Base-by-base conservation (phyloP, 2,888 invertebrate genomes). In the Acanthosoma haemorrhoidale region DNA sequence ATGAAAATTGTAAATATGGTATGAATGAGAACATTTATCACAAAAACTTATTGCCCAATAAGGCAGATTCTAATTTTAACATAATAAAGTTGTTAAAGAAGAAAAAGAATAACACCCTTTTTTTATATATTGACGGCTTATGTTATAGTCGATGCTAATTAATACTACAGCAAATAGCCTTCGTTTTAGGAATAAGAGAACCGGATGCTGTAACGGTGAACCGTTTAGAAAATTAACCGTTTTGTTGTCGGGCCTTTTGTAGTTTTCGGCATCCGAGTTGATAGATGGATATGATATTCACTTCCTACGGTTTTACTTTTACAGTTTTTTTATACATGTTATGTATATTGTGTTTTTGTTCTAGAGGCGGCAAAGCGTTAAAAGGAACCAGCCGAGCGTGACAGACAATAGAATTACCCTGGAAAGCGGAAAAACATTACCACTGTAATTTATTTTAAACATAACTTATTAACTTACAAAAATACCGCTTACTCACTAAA, bases 381-480 rank as follows among this genome's bases (percentile, higher is more conserved):
- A 51, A 51, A 51, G 51, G 51, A 51, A 4, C 51, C 51, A 51
- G 51, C n/a, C 13, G 29, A 25, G 25, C 51, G 51, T 3, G n/a
- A 25, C 25, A 25, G 51, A 51, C 51, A 51, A 51, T 25, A 51
- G 51, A 51, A 51, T 51, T 51, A 51, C 51, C 2, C 1, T n/a
- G 51, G 29, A 51, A 51, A 51, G 51, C 51, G 51, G 51, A 51
- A 51, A 51, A 51, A 51, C 51, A n/a, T 51, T 25, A 51, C 18
- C 25, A 51, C 51, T 51, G 29, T 51, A 51, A 51, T 51, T 51
- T 51, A 51, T 51, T 51, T 51, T 51, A 51, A 51, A 51, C 29
- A 51, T 13, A 25, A 51, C 51, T 51, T n/a, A 51, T 51, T 51
- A 51, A n/a, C 21, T 51, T 51, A n/a, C n/a, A n/a, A 51, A 51